A percentile compares a stretch with the other conserved stretches of the same genome.
phyloP scores from a whole-genome alignment of 2,797 vertebrate genomes.

The Poeciliopsis gracilis region DNA sequence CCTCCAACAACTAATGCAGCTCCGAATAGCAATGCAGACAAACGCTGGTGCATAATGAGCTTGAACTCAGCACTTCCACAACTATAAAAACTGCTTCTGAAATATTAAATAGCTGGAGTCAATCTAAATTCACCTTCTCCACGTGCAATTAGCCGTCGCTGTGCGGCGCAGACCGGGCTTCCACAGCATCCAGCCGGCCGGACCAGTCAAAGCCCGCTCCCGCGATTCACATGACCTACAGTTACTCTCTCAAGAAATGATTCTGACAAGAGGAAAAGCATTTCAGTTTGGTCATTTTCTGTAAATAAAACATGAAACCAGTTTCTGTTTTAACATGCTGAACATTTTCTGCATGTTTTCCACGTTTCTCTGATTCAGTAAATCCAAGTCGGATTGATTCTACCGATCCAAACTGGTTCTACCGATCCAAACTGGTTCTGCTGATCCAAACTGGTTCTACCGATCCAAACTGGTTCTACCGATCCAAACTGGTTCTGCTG shows the following conservation, averaged over 20 bases:
- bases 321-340: neutral
- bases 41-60: neutral
- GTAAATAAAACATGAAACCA: neutral
- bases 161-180: neutral
- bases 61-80: slow-evolving; percentile 1
- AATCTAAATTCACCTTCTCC: neutral
- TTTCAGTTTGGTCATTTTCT: neutral
- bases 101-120: slow-evolving; percentile 3
- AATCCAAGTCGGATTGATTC: no score
- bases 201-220: neutral
- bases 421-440: no score
- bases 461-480: no score
- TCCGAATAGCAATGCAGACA: neutral
- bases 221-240: neutral
- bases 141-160: neutral
- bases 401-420: no score
- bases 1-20: neutral
- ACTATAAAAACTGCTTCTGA: slow-evolving; percentile 5
- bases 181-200: neutral
- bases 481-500: no score
- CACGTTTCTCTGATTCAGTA: neutral
- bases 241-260: neutral
- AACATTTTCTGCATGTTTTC: neutral
- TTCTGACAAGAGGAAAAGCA: neutral
- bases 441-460: no score